A percentile compares a stretch with the other conserved stretches of the same genome.
phyloP scores from a whole-genome alignment of 1,140 invertebrate species.

The Camponotus floridanus region DNA sequence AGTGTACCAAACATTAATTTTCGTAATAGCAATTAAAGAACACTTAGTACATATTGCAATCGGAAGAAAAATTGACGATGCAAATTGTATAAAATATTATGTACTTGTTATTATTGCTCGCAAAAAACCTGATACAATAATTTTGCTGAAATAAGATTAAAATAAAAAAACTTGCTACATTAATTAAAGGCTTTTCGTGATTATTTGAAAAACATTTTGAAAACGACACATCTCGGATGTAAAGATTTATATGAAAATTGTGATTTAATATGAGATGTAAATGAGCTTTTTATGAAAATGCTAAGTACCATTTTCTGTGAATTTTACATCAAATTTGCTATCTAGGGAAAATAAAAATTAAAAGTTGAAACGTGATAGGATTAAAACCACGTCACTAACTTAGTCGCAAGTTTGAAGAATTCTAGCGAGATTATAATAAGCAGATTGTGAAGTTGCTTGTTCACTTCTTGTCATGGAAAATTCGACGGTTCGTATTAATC shows the following conservation, averaged over 20 bases:
- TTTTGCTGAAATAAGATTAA: background rate
- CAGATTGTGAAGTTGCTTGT: slow-evolving; percentile 34
- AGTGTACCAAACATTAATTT: background rate
- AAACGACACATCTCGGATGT: background rate
- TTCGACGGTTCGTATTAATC: background rate
- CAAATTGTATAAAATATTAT: background rate
- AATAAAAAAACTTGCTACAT: background rate
- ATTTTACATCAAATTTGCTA: slow-evolving; percentile 33
- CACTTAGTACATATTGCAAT: background rate
- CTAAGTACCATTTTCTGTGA: background rate
- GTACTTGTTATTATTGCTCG: background rate
- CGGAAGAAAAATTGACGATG: background rate
- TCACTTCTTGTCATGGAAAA: background rate
- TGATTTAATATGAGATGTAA: slow-evolving; percentile 11
- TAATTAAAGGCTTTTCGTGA: slow-evolving; percentile 3
- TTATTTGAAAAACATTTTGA: slow-evolving; percentile 9
- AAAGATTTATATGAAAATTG: slow-evolving; percentile 19
- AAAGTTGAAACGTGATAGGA: slow-evolving; percentile 40
- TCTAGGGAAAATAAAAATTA: slow-evolving; percentile 31
- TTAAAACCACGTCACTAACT: slow-evolving; percentile 27
- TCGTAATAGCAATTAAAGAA: background rate
- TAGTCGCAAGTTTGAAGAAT: slow-evolving; percentile 34
- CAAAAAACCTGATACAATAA: background rate
- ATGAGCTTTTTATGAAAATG: background rate
- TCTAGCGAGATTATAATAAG: slow-evolving; percentile 33